Evolutionary conservation across 2,797 vertebrate genomes (phyloP).

Genomic region (Helostoma temminkii): DNA sequence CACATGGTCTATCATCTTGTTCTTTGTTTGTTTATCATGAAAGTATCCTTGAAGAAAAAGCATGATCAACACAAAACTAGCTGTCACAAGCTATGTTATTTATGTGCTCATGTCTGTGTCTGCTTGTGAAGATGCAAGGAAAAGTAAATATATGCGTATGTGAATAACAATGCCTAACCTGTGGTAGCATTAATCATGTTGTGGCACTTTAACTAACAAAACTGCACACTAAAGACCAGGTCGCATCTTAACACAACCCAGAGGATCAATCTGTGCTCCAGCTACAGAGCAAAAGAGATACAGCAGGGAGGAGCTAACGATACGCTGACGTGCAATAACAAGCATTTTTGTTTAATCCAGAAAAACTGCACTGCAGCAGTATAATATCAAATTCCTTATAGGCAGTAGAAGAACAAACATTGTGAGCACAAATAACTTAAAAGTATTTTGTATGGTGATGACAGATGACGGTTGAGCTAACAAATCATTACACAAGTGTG

Average conservation of each 20-base stretch:
- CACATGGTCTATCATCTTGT: constrained; percentile 20
- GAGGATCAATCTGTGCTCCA: constrained; percentile 27
- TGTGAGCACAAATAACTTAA: constrained; percentile 33
- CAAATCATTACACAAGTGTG: constrained; percentile 41
- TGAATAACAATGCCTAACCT: constrained; percentile 3
- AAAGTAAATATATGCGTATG: not conserved
- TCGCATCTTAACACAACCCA: constrained; percentile 9
- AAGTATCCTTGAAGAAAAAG: constrained; percentile 28
- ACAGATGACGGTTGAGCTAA: constrained; percentile 44
- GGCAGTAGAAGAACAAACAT: constrained; percentile 20
- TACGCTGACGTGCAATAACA: constrained; percentile 18
- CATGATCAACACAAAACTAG: constrained; percentile 13
- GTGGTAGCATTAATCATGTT: constrained; percentile 31
- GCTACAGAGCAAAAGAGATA: constrained; percentile 19
- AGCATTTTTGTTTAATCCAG: constrained; percentile 43
- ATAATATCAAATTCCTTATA: constrained; percentile 18
- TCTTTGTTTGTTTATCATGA: constrained; percentile 18
- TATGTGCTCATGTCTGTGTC: not conserved
- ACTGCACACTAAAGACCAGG: constrained; percentile 22
- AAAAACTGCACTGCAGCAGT: constrained; percentile 38
- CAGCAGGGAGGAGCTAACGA: constrained; percentile 12
- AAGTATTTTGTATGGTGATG: constrained; percentile 12
- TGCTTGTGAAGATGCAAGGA: not conserved
- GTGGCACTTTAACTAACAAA: constrained; percentile 7
- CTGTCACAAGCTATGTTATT: no score